Conservation (phyloP, 2,888 invertebrate genomes). For the Meteorus colon region DNA sequence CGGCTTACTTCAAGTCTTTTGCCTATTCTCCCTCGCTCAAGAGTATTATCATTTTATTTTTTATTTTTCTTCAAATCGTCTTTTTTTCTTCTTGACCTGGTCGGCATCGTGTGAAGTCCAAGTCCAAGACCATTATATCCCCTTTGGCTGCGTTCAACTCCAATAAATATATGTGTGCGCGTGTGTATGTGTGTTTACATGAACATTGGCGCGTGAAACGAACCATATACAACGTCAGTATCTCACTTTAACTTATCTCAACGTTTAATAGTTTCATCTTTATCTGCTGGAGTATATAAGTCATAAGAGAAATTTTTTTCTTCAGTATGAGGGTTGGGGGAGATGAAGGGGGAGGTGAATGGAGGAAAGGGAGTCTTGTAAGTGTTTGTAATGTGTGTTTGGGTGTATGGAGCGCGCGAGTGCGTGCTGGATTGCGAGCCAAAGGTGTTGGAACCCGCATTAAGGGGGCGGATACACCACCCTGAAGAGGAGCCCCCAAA, state of each 20-base stretch:
- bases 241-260: slow-evolving; percentile 25
- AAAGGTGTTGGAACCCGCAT: slow-evolving; percentile 72
- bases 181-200: slow-evolving; percentile 9
- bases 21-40: not conserved
- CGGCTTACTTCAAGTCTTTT: slow-evolving; percentile 15
- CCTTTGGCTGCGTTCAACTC: slow-evolving; percentile 66
- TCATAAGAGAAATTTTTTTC: not conserved
- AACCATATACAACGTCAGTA: slow-evolving; percentile 37
- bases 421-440: slow-evolving; percentile 63
- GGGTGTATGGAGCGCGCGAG: slow-evolving; percentile 47
- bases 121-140: slow-evolving; percentile 69
- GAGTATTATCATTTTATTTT: slow-evolving; percentile 2
- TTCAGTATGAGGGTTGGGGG: not conserved
- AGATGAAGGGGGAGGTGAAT: not conserved
- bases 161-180: slow-evolving; percentile 28
- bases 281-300: not conserved
- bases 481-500: slow-evolving; percentile 70
- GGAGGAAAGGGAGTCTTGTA: too few species aligned
- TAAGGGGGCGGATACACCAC: slow-evolving; percentile 72
- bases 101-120: slow-evolving; percentile 73
- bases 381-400: not conserved
- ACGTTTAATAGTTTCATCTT: slow-evolving; percentile 12
- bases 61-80: slow-evolving; percentile 60
- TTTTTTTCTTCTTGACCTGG: slow-evolving; percentile 48
- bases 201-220: slow-evolving; percentile 23